Percentiles rank a stretch among this genome's conserved stretches.
phyloP scores from a whole-genome alignment of 1,140 invertebrate genomes.

The Zeugodacus cucurbitae region DNA sequence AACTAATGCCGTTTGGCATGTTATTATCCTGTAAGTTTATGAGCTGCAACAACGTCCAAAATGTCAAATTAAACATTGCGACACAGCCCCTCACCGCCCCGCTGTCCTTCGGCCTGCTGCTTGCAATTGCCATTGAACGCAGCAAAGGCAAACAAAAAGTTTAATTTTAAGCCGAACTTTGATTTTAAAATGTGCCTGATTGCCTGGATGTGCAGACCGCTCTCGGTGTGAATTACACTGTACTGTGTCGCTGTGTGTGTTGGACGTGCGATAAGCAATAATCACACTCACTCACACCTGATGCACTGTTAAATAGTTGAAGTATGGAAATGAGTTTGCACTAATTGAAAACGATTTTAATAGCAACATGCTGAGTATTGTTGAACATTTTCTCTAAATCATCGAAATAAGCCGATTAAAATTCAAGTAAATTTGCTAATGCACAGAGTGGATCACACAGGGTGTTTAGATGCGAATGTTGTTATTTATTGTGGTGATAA shows the following conservation, averaged over 20 bases:
- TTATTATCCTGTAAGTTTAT: slow-evolving; percentile 12
- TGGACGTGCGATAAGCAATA: background rate
- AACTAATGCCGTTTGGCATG: background rate
- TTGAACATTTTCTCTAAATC: background rate
- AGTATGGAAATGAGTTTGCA: background rate
- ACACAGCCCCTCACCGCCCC: background rate
- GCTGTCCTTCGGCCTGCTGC: background rate
- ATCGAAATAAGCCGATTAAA: background rate
- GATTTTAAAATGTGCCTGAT: slow-evolving; percentile 7
- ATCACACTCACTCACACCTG: no score
- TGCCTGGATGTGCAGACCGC: background rate
- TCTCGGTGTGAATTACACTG: slow-evolving; percentile 19
- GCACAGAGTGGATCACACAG: no score
- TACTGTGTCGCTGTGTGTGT: background rate
- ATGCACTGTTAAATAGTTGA: background rate
- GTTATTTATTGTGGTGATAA: no score
- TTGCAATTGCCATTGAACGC: background rate
- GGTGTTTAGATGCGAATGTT: no score
- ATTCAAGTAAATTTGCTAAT: no score
- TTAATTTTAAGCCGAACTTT: slow-evolving; percentile 28
- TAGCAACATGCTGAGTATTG: background rate
- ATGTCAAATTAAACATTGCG: background rate
- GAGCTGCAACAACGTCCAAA: slow-evolving; percentile 19
- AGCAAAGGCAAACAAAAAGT: slow-evolving; percentile 13
- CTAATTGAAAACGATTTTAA: slow-evolving; percentile 1